Percentiles rank a stretch among this genome's conserved stretches.
These are phyloP conservation scores for Nyctalus aviator DNA, from an alignment of 2,797 vertebrate species.

Conservation along the genomic window DNA sequence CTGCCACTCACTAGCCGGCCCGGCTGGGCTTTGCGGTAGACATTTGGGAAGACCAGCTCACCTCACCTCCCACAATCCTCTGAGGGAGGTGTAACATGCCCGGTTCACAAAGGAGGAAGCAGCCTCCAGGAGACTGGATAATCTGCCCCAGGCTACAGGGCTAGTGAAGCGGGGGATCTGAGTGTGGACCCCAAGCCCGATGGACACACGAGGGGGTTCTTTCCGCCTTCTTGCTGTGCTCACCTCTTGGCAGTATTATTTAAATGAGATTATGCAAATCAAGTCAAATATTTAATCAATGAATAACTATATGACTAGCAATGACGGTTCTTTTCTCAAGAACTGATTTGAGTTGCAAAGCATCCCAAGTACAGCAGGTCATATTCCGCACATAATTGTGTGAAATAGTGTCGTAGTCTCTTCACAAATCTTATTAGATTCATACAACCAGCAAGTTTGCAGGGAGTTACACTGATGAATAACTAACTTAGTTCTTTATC, in stretches of 20 bases:
- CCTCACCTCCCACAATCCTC: background rate
- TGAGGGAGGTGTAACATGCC: background rate
- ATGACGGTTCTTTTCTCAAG: background rate
- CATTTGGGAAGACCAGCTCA: rapidly evolving
- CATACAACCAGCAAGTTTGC: background rate
- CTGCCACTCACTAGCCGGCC: background rate
- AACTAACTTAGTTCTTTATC: constrained; percentile 16
- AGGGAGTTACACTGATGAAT: background rate
- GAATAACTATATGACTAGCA: background rate
- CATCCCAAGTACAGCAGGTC: background rate
- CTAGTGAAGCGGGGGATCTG: background rate
- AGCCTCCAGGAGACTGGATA: background rate
- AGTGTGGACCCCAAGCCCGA: background rate
- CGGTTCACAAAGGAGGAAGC: background rate
- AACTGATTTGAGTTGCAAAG: constrained; percentile 55
- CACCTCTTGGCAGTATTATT: background rate
- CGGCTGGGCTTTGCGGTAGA: background rate
- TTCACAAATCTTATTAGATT: background rate
- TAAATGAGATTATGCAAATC: constrained; percentile 66
- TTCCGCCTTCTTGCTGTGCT: background rate
- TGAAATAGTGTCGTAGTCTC: background rate
- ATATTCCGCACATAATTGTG: background rate
- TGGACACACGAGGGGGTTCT: background rate
- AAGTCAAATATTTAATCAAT: constrained; percentile 27
- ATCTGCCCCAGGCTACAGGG: background rate